Conservation (phyloP, 2,888 invertebrate genomes). For the Diadegma fenestrale region DNA sequence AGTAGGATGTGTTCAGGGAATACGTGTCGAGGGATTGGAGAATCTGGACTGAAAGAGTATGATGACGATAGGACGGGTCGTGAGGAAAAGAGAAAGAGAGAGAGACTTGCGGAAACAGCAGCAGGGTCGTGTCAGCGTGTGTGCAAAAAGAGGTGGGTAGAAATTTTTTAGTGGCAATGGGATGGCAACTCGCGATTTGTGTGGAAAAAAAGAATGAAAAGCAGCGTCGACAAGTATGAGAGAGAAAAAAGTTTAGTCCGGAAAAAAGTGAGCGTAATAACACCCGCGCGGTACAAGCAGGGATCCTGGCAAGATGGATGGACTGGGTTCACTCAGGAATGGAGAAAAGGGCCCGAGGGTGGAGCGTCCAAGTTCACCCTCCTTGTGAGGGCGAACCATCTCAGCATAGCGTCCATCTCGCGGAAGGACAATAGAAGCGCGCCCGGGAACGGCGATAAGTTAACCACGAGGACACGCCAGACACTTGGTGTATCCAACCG, state of each 20-base stretch:
- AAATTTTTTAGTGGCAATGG: constrained; percentile 60
- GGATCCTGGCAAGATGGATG: constrained; percentile 64
- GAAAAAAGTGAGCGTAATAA: constrained; percentile 58
- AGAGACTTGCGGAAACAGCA: constrained; percentile 36
- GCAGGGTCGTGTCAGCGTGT: constrained; percentile 33
- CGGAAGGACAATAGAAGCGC: constrained; percentile 47
- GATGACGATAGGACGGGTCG: constrained; percentile 3
- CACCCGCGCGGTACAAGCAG: constrained; percentile 37
- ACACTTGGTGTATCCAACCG: constrained; percentile 60
- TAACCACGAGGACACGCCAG: constrained; percentile 72
- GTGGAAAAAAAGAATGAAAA: constrained; percentile 6
- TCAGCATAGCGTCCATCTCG: background rate
- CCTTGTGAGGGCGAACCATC: background rate
- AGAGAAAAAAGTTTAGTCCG: constrained; percentile 18
- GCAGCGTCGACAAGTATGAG: constrained; percentile 22
- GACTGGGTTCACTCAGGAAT: constrained; percentile 57
- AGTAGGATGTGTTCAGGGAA: constrained; percentile 25
- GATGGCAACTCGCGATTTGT: constrained; percentile 35
- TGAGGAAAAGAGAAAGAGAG: background rate
- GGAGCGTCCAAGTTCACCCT: constrained; percentile 39
- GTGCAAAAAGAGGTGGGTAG: constrained; percentile 22
- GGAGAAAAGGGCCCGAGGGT: constrained; percentile 15
- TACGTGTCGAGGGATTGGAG: constrained; percentile 11
- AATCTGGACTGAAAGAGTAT: constrained; percentile 3
- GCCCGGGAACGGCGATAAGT: constrained; percentile 73